Conservation (phyloP, 2,888 invertebrate species). For the Spisula solida region DNA sequence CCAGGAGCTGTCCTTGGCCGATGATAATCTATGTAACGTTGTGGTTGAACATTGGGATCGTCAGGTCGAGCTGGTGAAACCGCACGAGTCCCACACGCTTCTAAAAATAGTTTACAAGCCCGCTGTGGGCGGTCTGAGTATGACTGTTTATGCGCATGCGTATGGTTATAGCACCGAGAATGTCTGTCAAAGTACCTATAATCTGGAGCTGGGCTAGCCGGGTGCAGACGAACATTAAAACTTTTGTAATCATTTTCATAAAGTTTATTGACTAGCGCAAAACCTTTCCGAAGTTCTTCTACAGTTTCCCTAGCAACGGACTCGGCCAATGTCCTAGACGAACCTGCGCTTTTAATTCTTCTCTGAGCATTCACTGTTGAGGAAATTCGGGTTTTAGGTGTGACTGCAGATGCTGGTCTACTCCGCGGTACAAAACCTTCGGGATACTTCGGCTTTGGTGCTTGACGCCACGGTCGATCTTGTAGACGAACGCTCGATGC, state of each 20-base stretch:
- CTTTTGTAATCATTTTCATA: constrained; percentile 71
- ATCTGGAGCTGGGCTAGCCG: constrained; percentile 76
- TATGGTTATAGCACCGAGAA: constrained; percentile 78
- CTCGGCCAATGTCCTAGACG: constrained; percentile 62
- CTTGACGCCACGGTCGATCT: constrained; percentile 66
- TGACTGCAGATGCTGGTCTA: constrained; percentile 65
- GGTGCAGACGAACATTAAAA: constrained; percentile 70
- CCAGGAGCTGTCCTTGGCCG: constrained; percentile 78
- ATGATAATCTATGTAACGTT: constrained; percentile 78
- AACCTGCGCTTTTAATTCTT: constrained; percentile 71
- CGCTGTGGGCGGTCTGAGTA: constrained; percentile 74
- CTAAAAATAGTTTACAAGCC: constrained; percentile 73
- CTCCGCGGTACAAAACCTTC: constrained; percentile 58
- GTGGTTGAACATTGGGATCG: constrained; percentile 71
- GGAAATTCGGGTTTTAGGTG: constrained; percentile 57
- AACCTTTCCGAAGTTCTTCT: constrained; percentile 71
- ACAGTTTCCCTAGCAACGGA: constrained; percentile 51
- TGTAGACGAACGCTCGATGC: constrained; percentile 67
- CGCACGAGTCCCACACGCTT: constrained; percentile 64
- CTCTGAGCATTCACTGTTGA: constrained; percentile 51
- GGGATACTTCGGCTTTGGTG: constrained; percentile 56
- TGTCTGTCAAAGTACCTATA: constrained; percentile 80
- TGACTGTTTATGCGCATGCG: constrained; percentile 75
- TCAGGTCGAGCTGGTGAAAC: constrained; percentile 63
- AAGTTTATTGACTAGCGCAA: constrained; percentile 76